Evolutionary conservation across 2,888 invertebrate species (phyloP).

Genomic region (Augiades crinisus): DNA sequence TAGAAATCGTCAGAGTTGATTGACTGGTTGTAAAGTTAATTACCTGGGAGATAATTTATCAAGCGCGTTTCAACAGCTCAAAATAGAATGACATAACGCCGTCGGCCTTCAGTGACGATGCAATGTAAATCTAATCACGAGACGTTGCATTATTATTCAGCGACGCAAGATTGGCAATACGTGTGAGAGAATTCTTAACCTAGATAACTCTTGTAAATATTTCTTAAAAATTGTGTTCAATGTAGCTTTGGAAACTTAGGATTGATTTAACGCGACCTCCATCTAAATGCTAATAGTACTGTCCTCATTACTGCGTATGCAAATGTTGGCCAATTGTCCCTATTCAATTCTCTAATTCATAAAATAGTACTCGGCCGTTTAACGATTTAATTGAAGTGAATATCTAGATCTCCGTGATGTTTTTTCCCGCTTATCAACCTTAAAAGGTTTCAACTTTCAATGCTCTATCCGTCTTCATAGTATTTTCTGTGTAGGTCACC

Average conservation of each 20-base stretch:
- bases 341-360: slow-evolving; percentile 9
- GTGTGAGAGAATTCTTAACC: slow-evolving; percentile 25
- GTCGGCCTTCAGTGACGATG: slow-evolving; percentile 21
- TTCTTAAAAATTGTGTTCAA: background rate
- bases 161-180: slow-evolving; percentile 30
- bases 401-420: slow-evolving; percentile 1
- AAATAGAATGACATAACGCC: slow-evolving; percentile 25
- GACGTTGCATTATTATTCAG: slow-evolving; percentile 31
- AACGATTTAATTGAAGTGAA: slow-evolving; percentile 1
- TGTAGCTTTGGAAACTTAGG: slow-evolving; percentile 5
- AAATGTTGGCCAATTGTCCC: slow-evolving; percentile 11
- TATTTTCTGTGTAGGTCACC: slow-evolving; percentile 40
- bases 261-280: slow-evolving; percentile 36
- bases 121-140: slow-evolving; percentile 30
- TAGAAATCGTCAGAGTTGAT: slow-evolving; percentile 24
- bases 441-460: slow-evolving; percentile 31
- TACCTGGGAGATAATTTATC: slow-evolving; percentile 17
- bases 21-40: slow-evolving; percentile 24
- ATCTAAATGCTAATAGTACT: slow-evolving; percentile 43
- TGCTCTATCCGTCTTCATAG: slow-evolving; percentile 15
- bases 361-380: slow-evolving; percentile 3
- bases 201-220: slow-evolving; percentile 18
- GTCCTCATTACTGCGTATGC: slow-evolving; percentile 3
- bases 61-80: slow-evolving; percentile 14
- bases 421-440: slow-evolving; percentile 27